phyloP scores from a whole-genome alignment of 2,888 invertebrate genomes.

The Perizoma flavofasciatum region DNA sequence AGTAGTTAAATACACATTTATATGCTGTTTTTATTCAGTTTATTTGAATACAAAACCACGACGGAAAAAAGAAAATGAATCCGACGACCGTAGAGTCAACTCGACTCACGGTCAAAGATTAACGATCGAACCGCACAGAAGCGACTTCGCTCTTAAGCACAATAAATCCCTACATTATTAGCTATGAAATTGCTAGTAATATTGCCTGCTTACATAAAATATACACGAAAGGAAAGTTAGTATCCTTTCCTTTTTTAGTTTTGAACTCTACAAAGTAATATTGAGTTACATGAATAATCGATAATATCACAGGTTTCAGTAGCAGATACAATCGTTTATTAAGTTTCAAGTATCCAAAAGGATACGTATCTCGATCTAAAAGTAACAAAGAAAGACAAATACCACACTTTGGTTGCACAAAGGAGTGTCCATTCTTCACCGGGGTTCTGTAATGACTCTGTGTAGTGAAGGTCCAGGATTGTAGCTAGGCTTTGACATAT shows the following conservation, averaged over 20 bases:
- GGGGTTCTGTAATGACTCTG: constrained; percentile 67
- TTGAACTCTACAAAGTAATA: constrained; percentile 1
- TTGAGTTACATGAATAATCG: constrained; percentile 36
- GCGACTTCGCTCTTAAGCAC: constrained; percentile 26
- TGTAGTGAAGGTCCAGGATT: constrained; percentile 47
- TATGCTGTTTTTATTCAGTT: constrained; percentile 43
- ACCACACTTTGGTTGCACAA: constrained; percentile 67
- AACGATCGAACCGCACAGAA: constrained; percentile 49
- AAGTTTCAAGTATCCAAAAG: constrained; percentile 47
- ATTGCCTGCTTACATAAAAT: no score
- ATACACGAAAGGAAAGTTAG: no score
- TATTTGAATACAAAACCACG: constrained; percentile 47
- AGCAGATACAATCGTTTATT: constrained; percentile 48
- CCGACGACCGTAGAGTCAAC: constrained; percentile 46
- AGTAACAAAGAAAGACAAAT: constrained; percentile 75
- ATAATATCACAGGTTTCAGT: constrained; percentile 42
- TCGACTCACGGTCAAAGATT: constrained; percentile 52
- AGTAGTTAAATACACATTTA: constrained; percentile 45
- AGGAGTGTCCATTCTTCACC: constrained; percentile 74
- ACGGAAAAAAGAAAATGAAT: constrained; percentile 48
- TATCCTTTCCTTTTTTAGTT: neutral
- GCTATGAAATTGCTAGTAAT: no score
- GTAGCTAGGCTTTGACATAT: constrained; percentile 28
- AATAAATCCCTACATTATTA: constrained; percentile 28
- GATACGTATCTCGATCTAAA: constrained; percentile 55